These are phyloP conservation scores for Steromphala cineraria DNA, from an alignment of 2,888 invertebrate species.

Conservation along the genomic window DNA sequence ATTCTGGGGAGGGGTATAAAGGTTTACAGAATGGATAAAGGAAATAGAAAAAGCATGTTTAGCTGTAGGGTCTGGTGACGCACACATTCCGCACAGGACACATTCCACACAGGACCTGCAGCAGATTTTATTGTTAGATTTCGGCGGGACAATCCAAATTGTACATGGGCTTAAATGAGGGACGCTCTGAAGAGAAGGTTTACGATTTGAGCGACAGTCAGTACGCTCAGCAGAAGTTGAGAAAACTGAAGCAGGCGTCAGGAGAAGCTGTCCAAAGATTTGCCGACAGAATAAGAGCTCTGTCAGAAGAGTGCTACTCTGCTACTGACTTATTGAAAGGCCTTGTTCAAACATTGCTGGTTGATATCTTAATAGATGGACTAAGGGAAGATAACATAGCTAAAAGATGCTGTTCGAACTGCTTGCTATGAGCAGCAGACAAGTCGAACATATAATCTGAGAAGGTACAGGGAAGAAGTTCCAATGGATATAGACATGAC, in stretches of 20 bases:
- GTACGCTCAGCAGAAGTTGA: background rate
- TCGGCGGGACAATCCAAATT: background rate
- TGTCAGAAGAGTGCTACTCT: background rate
- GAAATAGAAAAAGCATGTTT: background rate
- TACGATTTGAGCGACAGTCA: background rate
- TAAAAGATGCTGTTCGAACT: background rate
- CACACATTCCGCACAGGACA: background rate
- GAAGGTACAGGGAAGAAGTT: background rate
- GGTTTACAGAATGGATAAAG: slow-evolving; percentile 5
- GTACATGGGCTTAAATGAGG: background rate
- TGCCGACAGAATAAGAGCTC: background rate
- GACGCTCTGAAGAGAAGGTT: background rate
- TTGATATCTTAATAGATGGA: background rate
- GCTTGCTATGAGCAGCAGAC: background rate
- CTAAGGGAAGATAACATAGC: background rate
- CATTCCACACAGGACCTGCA: background rate
- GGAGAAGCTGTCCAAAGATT: background rate
- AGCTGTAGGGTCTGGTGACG: background rate
- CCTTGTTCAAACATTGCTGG: background rate
- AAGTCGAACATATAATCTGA: background rate
- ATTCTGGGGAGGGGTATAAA: background rate
- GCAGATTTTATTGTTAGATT: background rate
- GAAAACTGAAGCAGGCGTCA: background rate
- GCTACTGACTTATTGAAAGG: background rate
- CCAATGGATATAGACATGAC: background rate